A percentile compares a stretch with the other conserved stretches of the same genome.
Conservation (phyloP, 2,888 invertebrate species). For the Agonopterix alstromeriana region DNA sequence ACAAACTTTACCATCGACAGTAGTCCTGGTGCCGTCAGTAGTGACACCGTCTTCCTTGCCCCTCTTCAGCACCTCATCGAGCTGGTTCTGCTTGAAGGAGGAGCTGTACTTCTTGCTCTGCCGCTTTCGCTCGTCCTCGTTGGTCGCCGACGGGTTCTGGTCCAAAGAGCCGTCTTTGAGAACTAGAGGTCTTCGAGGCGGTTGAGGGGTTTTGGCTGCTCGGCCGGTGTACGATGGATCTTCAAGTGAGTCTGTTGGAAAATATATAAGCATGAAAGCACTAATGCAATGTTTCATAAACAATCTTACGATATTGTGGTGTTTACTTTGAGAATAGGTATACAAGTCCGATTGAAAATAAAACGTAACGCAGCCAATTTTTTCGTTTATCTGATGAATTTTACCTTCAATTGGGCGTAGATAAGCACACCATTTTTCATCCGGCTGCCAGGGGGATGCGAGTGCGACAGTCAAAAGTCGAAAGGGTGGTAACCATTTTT, state of each 20-base stretch:
- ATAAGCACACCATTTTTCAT: too few species aligned
- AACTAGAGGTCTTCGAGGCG: slow-evolving; percentile 51
- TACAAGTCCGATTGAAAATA: too few species aligned
- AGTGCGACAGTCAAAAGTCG: too few species aligned
- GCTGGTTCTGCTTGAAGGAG: slow-evolving; percentile 58
- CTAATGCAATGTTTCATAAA: too few species aligned
- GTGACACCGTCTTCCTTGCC: slow-evolving; percentile 29
- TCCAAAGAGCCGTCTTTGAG: slow-evolving; percentile 43
- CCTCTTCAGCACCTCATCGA: slow-evolving; percentile 48
- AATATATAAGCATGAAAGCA: too few species aligned
- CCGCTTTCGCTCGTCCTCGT: slow-evolving; percentile 52
- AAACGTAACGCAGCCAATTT: too few species aligned
- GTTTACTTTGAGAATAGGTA: too few species aligned
- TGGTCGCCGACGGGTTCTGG: slow-evolving; percentile 62
- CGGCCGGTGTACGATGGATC: slow-evolving; percentile 42
- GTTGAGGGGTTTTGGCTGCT: slow-evolving; percentile 28
- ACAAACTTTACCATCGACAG: slow-evolving; percentile 36
- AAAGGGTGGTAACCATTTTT: too few species aligned
- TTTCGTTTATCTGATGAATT: too few species aligned
- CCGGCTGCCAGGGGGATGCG: too few species aligned
- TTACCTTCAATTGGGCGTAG: too few species aligned
- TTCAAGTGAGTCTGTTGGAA: slow-evolving; percentile 40
- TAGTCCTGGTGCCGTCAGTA: slow-evolving; percentile 37
- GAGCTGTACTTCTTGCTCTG: slow-evolving; percentile 69
- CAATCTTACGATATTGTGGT: too few species aligned